Base-by-base conservation (phyloP, 2,888 invertebrate species). In the Drosophila kambysellisi region DNA sequence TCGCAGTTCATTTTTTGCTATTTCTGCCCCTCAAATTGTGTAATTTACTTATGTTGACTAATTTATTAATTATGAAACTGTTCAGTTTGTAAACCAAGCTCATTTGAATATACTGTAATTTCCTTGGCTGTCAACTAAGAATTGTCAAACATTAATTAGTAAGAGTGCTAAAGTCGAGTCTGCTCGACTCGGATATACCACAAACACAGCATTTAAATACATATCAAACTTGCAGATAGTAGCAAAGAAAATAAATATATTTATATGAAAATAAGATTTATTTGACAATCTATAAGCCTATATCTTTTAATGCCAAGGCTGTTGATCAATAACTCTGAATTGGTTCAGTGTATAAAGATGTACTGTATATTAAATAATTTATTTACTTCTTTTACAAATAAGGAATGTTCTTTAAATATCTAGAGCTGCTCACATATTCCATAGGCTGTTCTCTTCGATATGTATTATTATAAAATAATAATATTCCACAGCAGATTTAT, bases 1-100 rank as follows among this genome's bases (percentile, higher is more conserved):
- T 60, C 41, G 60, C 37, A 29, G 33, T 48, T 12, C 32, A 57
- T 35, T 20, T 29, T 32, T 37, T 25, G n/a, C 17, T 29, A 20
- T 51, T 56, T 53, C 15, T 32, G 39, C 12, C 20, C 25, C 30
- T 39, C 35, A 52, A 52, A 50, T 73, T 51, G 58, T 29, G 41
- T 3, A 64, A 56, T 20, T 32, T 20, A 25, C 60, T 53, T 6
- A 50, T 37, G 35, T 37, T 51, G 50, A n/a, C n/a, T 25, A 35
- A 60, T 30, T 50, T 50, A 51, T 51, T 11, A 60, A 30, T 20
- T 37, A 51, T 51, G 51, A 30, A 30, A 37, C 30, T n/a, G 20
- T 39, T 15, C 11, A 17, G 39, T 15, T 15, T 20, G 12, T 8
- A 39, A 30, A 8, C 29, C 39, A 29, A 33, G 35, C 8, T 7